phyloP scores from a whole-genome alignment of 37 sponge, comb jelly and placozoan genomes.

The Mnemiopsis leidyi region DNA sequence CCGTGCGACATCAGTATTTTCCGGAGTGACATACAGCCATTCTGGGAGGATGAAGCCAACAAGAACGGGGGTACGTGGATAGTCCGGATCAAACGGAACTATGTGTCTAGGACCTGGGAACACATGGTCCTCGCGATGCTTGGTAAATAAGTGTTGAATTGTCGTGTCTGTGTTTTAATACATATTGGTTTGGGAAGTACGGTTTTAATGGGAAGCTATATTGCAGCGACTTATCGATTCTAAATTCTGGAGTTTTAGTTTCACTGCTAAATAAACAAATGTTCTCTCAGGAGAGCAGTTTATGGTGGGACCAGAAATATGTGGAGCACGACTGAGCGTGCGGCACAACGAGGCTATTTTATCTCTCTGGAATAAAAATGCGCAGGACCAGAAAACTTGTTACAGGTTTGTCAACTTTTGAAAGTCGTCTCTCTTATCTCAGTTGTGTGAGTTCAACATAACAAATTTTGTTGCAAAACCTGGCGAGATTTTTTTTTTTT shows the following conservation, averaged over 20 bases:
- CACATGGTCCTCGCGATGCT: conserved; percentile 70
- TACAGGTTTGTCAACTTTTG: neutral
- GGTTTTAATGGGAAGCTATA: too few species aligned
- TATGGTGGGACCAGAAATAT: conserved; percentile 94
- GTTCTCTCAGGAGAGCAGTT: conserved; percentile 95
- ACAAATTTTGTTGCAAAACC: too few species aligned
- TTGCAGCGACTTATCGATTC: too few species aligned
- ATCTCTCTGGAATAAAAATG: conserved; percentile 90
- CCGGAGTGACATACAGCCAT: conserved; percentile 74
- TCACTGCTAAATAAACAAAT: too few species aligned
- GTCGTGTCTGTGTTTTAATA: too few species aligned
- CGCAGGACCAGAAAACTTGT: conserved; percentile 69
- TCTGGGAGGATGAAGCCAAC: conserved; percentile 85
- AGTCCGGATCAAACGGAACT: conserved; percentile 82
- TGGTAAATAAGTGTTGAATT: too few species aligned
- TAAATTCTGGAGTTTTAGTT: too few species aligned
- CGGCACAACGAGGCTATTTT: conserved; percentile 83
- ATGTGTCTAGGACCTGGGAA: conserved; percentile 88
- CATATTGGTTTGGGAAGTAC: too few species aligned
- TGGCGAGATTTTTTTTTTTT: too few species aligned
- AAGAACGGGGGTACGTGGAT: conserved; percentile 94
- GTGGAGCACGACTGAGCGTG: conserved; percentile 89
- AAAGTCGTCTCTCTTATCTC: too few species aligned
- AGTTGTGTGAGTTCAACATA: too few species aligned
- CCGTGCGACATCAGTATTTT: conserved; percentile 86